Conservation (phyloP, 2,888 invertebrate genomes). For the Drosophila aldrichi region DNA sequence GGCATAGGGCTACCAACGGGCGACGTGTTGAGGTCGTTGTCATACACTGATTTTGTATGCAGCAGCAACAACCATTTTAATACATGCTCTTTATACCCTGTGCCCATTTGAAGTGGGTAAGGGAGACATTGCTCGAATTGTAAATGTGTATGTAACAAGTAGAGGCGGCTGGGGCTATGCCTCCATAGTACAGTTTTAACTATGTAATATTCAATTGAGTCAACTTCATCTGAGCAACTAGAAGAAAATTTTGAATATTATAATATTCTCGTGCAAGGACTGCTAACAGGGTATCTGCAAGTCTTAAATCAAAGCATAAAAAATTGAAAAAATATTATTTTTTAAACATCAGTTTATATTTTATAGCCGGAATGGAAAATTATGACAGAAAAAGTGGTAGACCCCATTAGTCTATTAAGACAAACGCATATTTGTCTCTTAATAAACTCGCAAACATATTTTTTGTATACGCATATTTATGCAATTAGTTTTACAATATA, state of each 20-base stretch:
- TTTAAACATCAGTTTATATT: neutral
- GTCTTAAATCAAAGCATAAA: neutral
- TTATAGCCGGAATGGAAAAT: neutral
- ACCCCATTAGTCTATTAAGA: neutral
- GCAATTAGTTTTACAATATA: no score
- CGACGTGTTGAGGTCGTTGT: constrained; percentile 69
- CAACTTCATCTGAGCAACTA: no score
- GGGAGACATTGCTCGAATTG: neutral
- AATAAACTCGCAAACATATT: neutral
- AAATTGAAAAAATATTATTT: neutral
- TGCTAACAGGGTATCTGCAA: neutral
- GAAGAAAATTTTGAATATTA: neutral
- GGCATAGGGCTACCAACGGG: constrained; percentile 25
- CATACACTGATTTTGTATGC: constrained; percentile 72
- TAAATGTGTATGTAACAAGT: neutral
- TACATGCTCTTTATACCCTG: constrained; percentile 34
- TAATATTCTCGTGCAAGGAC: no score
- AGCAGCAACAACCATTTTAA: constrained; percentile 56
- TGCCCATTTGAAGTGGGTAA: neutral
- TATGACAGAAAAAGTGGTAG: neutral
- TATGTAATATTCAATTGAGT: neutral
- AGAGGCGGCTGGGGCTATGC: no score
- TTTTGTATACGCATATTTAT: no score
- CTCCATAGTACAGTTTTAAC: neutral
- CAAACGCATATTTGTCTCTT: neutral